A percentile compares a stretch with the other conserved stretches of the same genome.
Evolutionary conservation across 2,888 invertebrate genomes (phyloP).

Genomic region (Troides oblongomaculatus): DNA sequence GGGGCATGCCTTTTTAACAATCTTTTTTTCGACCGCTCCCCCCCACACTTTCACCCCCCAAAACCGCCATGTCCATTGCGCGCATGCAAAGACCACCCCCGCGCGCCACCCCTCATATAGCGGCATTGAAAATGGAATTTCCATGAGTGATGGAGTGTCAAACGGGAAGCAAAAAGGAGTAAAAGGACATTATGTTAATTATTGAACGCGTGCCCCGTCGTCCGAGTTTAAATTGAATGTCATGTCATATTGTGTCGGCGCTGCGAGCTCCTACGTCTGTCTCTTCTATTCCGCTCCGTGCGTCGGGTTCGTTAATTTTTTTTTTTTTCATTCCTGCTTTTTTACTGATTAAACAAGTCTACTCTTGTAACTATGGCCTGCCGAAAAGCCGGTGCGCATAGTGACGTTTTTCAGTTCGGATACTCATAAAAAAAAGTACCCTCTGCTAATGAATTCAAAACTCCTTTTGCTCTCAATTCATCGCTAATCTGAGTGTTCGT

Average conservation of each 20-base stretch:
- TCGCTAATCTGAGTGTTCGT: background rate
- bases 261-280: conserved; percentile 36
- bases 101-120: conserved; percentile 65
- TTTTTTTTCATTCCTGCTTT: conserved; percentile 28
- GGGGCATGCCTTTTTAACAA: conserved; percentile 79
- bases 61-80: conserved; percentile 78
- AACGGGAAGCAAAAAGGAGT: conserved; percentile 78
- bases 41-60: conserved; percentile 46
- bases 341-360: conserved; percentile 30
- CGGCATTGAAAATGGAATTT: conserved; percentile 80
- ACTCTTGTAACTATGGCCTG: conserved; percentile 23
- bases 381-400: background rate
- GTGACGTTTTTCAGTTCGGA: background rate
- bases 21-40: conserved; percentile 77
- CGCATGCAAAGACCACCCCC: conserved; percentile 78
- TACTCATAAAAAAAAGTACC: conserved; percentile 3
- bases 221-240: conserved; percentile 78
- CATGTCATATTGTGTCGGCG: conserved; percentile 59
- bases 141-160: conserved; percentile 81
- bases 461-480: background rate
- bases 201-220: conserved; percentile 70
- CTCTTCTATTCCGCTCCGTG: conserved; percentile 39
- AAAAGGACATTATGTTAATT: conserved; percentile 80
- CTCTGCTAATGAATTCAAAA: conserved; percentile 3
- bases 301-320: conserved; percentile 18